A percentile compares a stretch with the other conserved stretches of the same genome.
Conservation (phyloP, 2,113 vertebrate genomes). For the Pitta sordida region DNA sequence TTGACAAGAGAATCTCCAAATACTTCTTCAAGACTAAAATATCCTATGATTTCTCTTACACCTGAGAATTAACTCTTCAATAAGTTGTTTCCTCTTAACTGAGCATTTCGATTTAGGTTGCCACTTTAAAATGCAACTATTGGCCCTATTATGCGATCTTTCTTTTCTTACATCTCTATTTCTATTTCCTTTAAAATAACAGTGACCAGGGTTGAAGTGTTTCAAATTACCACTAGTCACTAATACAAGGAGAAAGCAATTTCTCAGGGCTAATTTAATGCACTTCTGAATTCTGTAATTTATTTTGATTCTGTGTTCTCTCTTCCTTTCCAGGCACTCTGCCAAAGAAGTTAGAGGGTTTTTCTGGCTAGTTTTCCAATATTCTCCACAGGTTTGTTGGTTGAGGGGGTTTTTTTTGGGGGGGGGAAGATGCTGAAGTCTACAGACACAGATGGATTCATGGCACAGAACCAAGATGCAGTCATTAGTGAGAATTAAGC, state of each 20-base stretch:
- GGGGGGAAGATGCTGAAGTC: not conserved
- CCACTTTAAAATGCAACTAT: not conserved
- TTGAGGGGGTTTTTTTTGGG: not conserved
- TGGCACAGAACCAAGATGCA: not conserved
- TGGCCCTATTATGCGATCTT: not conserved
- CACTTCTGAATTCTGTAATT: slow-evolving; percentile 53
- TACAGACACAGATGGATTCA: slow-evolving; percentile 11
- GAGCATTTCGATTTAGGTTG: not conserved
- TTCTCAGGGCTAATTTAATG: slow-evolving; percentile 55
- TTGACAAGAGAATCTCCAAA: not conserved
- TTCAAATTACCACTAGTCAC: slow-evolving; percentile 29
- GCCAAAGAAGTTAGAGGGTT: slow-evolving; percentile 18
- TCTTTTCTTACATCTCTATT: not conserved
- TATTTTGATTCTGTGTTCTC: slow-evolving; percentile 50
- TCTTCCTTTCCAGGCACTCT: slow-evolving; percentile 35
- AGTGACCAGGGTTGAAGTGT: not conserved
- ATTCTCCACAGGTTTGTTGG: not conserved
- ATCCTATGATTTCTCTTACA: not conserved
- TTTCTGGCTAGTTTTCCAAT: slow-evolving; percentile 36
- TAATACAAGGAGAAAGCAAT: slow-evolving; percentile 44
- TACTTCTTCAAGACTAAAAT: not conserved
- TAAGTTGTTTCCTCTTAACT: not conserved
- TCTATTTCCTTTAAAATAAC: slow-evolving; percentile 23
- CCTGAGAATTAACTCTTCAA: not conserved
- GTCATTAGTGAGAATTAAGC: not conserved